Percentiles rank a stretch among this genome's conserved stretches.
Conservation (phyloP, 1,140 invertebrate genomes). For the Pectinophora gossypiella region DNA sequence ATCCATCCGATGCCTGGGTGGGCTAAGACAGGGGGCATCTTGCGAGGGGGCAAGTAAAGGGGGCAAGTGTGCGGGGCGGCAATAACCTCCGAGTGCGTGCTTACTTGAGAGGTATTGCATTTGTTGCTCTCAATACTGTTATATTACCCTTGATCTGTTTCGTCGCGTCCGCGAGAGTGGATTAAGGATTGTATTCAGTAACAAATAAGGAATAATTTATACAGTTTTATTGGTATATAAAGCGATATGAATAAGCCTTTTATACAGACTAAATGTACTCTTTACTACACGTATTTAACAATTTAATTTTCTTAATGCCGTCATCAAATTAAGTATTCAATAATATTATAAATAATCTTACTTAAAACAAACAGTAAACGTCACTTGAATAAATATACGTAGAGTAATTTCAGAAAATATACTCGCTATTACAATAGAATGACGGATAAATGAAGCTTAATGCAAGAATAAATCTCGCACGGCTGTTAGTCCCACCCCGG, state of each 20-base stretch:
- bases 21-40: conserved; percentile 9
- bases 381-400: no score
- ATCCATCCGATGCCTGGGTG: conserved; percentile 39
- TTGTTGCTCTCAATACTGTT: conserved; percentile 16
- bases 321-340: no score
- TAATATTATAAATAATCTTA: no score
- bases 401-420: no score
- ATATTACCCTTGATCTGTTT: not conserved
- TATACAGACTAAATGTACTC: no score
- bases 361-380: no score
- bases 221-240: no score
- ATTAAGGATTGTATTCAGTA: not conserved
- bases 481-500: not conserved
- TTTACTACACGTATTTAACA: no score
- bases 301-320: no score
- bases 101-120: conserved; percentile 47
- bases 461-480: conserved; percentile 22
- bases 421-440: not conserved
- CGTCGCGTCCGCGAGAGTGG: not conserved
- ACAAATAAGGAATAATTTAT: not conserved
- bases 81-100: conserved; percentile 44
- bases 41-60: not conserved
- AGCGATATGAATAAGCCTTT: no score
- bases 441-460: conserved; percentile 18
- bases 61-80: conserved; percentile 12